Percentiles rank a stretch among this genome's conserved stretches.
phyloP scores from a whole-genome alignment of 2,113 vertebrate species.

The human (Homo sapiens) region GRCh38 chr7:86543001-86543500 shows the following conservation, averaged over 20 bases:
- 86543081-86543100: too few species aligned
- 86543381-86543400: background rate
- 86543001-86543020: too few species aligned
- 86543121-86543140: too few species aligned
- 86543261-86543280: background rate
- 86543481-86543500: background rate
- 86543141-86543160: too few species aligned
- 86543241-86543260: background rate
- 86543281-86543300: background rate
- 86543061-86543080: too few species aligned
- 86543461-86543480: background rate
- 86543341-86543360: background rate
- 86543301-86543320: background rate
- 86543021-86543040: too few species aligned
- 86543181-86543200: background rate
- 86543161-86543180: too few species aligned
- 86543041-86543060: too few species aligned
- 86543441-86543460: background rate
- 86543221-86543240: background rate
- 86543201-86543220: background rate
- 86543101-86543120: too few species aligned
- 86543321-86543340: background rate
- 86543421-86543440: background rate
- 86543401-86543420: background rate
- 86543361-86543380: accelerated